Evolutionary conservation across 2,797 vertebrate species (phyloP).

Genomic region (Synaphobranchus kaupii): DNA sequence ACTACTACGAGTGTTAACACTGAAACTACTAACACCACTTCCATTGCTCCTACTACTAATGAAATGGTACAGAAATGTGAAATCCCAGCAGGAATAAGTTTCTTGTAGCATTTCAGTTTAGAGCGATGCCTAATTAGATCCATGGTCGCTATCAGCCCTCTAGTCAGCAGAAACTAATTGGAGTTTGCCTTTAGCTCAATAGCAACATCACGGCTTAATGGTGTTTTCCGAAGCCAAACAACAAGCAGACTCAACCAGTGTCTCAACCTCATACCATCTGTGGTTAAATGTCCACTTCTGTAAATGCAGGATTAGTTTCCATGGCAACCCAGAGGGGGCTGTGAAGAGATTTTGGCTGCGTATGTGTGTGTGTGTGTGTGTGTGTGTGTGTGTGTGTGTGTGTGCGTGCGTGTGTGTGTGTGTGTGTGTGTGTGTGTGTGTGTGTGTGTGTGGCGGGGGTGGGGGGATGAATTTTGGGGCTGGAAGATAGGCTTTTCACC

Average conservation of each 20-base stretch:
- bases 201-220: slow-evolving; percentile 45
- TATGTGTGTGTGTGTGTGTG: background rate
- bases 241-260: slow-evolving; percentile 46
- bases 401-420: slow-evolving; percentile 1
- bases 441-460: background rate
- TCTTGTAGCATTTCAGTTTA: slow-evolving; percentile 33
- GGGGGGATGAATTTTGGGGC: slow-evolving; percentile 5
- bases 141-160: slow-evolving; percentile 33
- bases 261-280: slow-evolving; percentile 33
- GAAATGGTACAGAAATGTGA: background rate
- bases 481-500: background rate
- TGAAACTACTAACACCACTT: background rate
- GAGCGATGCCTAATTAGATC: slow-evolving; percentile 41
- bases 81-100: slow-evolving; percentile 22
- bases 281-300: slow-evolving; percentile 38
- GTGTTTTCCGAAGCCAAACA: slow-evolving; percentile 49
- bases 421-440: slow-evolving; percentile 32
- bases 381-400: slow-evolving; percentile 12
- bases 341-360: background rate
- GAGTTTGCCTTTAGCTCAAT: slow-evolving; percentile 41
- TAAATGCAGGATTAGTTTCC: slow-evolving; percentile 49
- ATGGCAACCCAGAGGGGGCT: slow-evolving; percentile 45
- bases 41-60: background rate
- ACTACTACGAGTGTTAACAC: background rate
- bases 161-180: slow-evolving; percentile 45